A percentile compares a stretch with the other conserved stretches of the same genome.
These are phyloP conservation scores for Saturnia pavonia DNA, from an alignment of 2,888 invertebrate genomes.

Conservation along the genomic window DNA sequence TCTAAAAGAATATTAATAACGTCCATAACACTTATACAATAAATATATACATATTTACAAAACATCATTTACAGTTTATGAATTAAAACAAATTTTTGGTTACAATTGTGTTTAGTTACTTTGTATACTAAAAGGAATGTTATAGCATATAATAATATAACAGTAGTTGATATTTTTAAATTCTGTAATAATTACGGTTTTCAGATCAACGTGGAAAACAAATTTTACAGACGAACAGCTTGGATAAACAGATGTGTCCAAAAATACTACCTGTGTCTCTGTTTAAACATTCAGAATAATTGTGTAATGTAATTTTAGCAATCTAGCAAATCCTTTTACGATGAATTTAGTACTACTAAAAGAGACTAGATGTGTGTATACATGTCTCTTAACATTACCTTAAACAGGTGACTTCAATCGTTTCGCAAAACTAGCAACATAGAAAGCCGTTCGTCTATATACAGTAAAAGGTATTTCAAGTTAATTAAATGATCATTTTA, in stretches of 20 bases:
- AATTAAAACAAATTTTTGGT: too few relatives aligned
- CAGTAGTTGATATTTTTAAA: too few relatives aligned
- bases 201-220: background rate
- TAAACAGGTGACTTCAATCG: background rate
- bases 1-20: too few relatives aligned
- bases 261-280: background rate
- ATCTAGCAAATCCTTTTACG: conserved; percentile 1
- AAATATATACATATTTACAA: too few relatives aligned
- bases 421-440: background rate
- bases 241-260: background rate
- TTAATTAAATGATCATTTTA: background rate
- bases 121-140: too few relatives aligned
- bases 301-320: background rate
- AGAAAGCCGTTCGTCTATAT: conserved; percentile 5
- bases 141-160: too few relatives aligned
- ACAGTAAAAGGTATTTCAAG: background rate
- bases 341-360: background rate
- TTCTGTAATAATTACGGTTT: background rate
- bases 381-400: background rate
- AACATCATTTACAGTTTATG: too few relatives aligned
- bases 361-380: background rate
- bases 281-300: background rate
- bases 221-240: background rate
- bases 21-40: too few relatives aligned
- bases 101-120: too few relatives aligned